Conservation (phyloP, 1,140 invertebrate species). For the Aporrectodea caliginosa region DNA sequence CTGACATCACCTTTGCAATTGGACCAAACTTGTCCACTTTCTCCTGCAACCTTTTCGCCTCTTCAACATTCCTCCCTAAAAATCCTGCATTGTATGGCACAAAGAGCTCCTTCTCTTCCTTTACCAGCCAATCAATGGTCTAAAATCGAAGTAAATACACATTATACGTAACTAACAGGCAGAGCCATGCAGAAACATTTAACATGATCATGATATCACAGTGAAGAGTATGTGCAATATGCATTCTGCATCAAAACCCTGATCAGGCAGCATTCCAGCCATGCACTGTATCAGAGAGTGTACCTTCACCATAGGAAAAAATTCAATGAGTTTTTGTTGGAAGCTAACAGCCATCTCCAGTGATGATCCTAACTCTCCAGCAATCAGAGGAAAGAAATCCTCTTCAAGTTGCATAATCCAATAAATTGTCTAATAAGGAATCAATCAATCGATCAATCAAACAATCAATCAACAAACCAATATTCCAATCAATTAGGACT, state of each 20-base stretch:
- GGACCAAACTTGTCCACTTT: constrained; percentile 63
- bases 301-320: constrained; percentile 52
- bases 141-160: constrained; percentile 39
- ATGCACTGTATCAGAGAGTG: too few species aligned
- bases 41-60: constrained; percentile 62
- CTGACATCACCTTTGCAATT: constrained; percentile 58
- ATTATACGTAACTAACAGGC: too few species aligned
- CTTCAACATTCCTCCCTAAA: constrained; percentile 59
- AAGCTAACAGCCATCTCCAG: constrained; percentile 44
- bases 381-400: constrained; percentile 73
- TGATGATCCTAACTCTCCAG: constrained; percentile 59
- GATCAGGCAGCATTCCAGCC: too few species aligned
- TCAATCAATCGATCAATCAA: too few species aligned
- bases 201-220: too few species aligned
- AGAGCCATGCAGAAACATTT: too few species aligned
- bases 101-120: constrained; percentile 51
- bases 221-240: too few species aligned
- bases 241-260: too few species aligned
- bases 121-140: constrained; percentile 53
- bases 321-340: constrained; percentile 49
- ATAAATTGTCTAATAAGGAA: constrained; percentile 74
- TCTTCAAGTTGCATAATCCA: constrained; percentile 69
- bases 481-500: too few species aligned
- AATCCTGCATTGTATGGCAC: constrained; percentile 49
- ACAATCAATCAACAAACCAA: too few species aligned